Conservation (phyloP, 2,113 vertebrate species). For the Lamprologus callipterus region DNA sequence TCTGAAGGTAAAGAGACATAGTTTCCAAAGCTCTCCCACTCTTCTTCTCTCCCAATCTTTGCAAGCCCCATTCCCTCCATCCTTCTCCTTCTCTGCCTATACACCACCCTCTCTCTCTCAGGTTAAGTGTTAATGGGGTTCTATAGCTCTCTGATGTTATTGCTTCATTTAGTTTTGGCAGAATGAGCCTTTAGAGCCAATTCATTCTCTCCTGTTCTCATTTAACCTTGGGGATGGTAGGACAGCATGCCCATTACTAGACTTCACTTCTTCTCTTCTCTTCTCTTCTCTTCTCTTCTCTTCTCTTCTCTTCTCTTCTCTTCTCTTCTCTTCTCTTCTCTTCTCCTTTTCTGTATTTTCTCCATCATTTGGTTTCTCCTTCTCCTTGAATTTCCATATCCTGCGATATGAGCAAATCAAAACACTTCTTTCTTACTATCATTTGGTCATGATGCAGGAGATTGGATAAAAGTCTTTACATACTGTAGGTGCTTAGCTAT, state of each 20-base stretch:
- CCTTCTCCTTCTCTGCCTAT: not conserved
- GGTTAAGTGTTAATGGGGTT: conserved; percentile 66
- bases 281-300: not conserved
- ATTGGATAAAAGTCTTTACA: not conserved
- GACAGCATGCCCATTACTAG: conserved; percentile 24
- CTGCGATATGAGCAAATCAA: not conserved
- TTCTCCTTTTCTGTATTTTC: not conserved
- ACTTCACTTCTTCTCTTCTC: not conserved
- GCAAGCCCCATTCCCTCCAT: not conserved
- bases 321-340: not conserved
- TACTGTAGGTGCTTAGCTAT: not conserved
- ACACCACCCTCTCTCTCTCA: not conserved
- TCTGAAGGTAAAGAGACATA: not conserved
- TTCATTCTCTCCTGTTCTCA: conserved; percentile 60
- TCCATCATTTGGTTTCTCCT: not conserved
- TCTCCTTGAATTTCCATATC: not conserved
- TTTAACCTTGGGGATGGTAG: conserved; percentile 61
- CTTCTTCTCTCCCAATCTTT: not conserved
- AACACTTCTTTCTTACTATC: not conserved
- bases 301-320: not conserved
- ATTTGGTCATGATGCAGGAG: not conserved
- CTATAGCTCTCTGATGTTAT: conserved; percentile 63
- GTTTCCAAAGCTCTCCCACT: not conserved
- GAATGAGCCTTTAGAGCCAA: conserved; percentile 68
- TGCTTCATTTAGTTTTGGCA: conserved; percentile 70